Percentiles rank a stretch among this genome's conserved stretches.
These are phyloP conservation scores for Creontiades dilutus DNA, from an alignment of 2,888 invertebrate species.

Conservation along the genomic window DNA sequence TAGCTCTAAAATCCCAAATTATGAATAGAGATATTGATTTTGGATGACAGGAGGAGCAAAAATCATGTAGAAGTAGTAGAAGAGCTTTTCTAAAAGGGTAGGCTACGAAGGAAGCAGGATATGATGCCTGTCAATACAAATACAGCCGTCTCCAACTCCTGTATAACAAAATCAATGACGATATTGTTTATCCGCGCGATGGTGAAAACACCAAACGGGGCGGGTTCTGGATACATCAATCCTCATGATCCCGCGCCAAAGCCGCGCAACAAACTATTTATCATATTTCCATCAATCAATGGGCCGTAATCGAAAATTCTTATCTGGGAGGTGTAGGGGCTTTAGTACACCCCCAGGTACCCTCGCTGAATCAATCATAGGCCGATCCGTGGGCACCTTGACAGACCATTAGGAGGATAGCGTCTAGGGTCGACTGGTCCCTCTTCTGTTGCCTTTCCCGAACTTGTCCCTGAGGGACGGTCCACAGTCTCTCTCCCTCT, in stretches of 20 bases:
- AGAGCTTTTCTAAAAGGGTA: neutral
- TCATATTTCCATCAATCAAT: constrained; percentile 53
- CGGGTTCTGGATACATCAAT: neutral
- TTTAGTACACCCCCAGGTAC: constrained; percentile 6
- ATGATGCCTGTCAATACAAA: neutral
- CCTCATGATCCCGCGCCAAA: constrained; percentile 24
- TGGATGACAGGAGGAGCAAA: too few relatives aligned
- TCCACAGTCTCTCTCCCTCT: neutral
- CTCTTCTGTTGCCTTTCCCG: neutral
- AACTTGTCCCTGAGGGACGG: neutral
- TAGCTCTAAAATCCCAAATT: too few relatives aligned
- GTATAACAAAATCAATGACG: neutral
- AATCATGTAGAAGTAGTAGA: too few relatives aligned
- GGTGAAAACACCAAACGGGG: constrained; percentile 1
- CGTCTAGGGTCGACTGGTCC: neutral
- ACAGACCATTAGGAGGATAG: constrained; percentile 43
- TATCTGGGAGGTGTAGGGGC: constrained; percentile 47
- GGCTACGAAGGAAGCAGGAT: neutral
- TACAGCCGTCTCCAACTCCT: neutral
- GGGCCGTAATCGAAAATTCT: constrained; percentile 49
- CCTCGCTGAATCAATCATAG: constrained; percentile 45
- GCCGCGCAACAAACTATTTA: constrained; percentile 43
- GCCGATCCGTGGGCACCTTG: constrained; percentile 1
- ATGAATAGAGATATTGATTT: too few relatives aligned
- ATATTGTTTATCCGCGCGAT: neutral